A percentile compares a stretch with the other conserved stretches of the same genome.
Conservation (phyloP, 2,888 invertebrate species). For the Cepaea hortensis region DNA sequence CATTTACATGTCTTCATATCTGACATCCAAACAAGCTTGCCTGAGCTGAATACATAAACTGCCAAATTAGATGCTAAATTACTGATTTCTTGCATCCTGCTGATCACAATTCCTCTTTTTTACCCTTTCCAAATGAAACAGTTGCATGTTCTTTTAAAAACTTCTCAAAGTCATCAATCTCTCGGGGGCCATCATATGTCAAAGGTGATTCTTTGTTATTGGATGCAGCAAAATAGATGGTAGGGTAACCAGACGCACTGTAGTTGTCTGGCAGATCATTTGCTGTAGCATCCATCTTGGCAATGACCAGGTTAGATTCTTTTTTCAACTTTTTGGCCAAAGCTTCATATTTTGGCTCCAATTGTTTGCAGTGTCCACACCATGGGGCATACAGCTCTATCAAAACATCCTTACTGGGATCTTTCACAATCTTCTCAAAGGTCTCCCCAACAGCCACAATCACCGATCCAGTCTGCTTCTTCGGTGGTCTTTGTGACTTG, state of each 20-base stretch:
- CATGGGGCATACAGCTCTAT: conserved; percentile 81
- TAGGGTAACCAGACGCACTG: conserved; percentile 78
- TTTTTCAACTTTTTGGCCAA: conserved; percentile 73
- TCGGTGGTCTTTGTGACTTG: conserved; percentile 79
- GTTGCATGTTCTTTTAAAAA: conserved; percentile 71
- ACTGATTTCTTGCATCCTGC: neutral
- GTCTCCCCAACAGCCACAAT: conserved; percentile 79
- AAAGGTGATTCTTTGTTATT: conserved; percentile 74
- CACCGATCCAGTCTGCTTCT: conserved; percentile 78
- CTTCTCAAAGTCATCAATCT: conserved; percentile 71
- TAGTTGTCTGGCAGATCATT: conserved; percentile 77
- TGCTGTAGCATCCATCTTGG: conserved; percentile 77
- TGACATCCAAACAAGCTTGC: no score
- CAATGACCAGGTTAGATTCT: conserved; percentile 72
- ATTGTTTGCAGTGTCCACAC: conserved; percentile 80
- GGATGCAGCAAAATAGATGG: conserved; percentile 77
- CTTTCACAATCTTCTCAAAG: conserved; percentile 78
- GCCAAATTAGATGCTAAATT: neutral
- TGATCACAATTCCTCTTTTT: conserved; percentile 68
- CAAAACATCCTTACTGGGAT: conserved; percentile 78
- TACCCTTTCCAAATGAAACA: conserved; percentile 63
- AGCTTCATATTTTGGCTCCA: conserved; percentile 78
- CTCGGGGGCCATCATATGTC: conserved; percentile 74
- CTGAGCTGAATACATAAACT: no score
- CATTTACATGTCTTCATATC: no score